Evolutionary conservation across 2,113 vertebrate species (phyloP).

Genomic region (Paralichthys olivaceus): DNA sequence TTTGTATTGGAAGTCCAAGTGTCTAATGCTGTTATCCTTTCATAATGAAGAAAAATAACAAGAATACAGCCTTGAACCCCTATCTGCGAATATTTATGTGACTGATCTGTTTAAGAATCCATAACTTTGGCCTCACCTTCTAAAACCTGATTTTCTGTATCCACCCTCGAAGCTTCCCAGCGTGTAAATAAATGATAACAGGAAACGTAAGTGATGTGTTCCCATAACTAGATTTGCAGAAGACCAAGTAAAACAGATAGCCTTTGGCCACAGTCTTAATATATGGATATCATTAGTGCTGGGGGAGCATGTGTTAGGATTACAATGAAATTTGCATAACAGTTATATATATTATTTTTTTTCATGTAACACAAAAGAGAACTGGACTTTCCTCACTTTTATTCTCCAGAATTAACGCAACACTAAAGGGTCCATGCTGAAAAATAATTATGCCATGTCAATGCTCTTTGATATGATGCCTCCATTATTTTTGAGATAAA

Average conservation of each 20-base stretch:
- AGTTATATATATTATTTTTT: conserved; percentile 8
- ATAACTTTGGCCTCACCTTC: conserved; percentile 71
- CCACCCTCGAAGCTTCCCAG: conserved; percentile 79
- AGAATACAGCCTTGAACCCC: conserved; percentile 19
- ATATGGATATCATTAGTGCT: conserved; percentile 48
- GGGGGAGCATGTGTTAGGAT: conserved; percentile 24
- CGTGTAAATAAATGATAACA: conserved; percentile 86
- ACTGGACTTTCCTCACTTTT: neutral
- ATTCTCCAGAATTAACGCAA: neutral
- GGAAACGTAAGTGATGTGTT: conserved; percentile 70
- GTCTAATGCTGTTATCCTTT: conserved; percentile 8
- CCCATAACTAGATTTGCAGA: conserved; percentile 65
- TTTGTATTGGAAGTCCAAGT: conserved; percentile 20
- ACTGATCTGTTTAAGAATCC: conserved; percentile 42
- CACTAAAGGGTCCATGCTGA: conserved; percentile 5
- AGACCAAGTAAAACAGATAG: conserved; percentile 57
- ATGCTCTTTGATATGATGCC: neutral
- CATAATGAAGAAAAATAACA: conserved; percentile 30
- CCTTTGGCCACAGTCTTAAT: conserved; percentile 59
- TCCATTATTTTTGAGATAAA: neutral
- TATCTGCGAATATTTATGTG: conserved; percentile 15
- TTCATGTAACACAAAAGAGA: conserved; percentile 11
- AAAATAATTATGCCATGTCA: neutral
- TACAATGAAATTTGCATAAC: conserved; percentile 26
- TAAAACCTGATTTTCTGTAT: conserved; percentile 84